Evolutionary conservation across 2,113 vertebrate genomes (phyloP).

Genomic region (Melospiza melodia): DNA sequence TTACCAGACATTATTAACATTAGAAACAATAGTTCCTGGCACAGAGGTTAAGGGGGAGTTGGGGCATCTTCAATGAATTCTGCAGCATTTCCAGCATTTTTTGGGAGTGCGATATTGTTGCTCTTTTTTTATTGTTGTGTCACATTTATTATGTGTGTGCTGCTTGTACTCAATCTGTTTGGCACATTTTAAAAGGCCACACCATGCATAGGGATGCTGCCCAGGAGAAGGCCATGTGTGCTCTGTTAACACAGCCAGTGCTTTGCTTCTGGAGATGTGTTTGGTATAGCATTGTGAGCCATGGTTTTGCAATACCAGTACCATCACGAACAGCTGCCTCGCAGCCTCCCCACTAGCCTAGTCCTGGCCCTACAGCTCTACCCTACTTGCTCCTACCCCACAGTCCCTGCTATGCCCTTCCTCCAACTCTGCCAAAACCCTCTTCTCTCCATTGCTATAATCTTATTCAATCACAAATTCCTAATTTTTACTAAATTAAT

Average conservation of each 20-base stretch:
- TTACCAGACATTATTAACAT: constrained; percentile 15
- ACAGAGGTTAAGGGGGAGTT: not conserved
- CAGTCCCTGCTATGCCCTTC: not conserved
- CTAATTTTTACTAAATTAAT: not conserved
- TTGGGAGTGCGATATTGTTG: not conserved
- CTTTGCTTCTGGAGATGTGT: not conserved
- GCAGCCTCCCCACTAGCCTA: not conserved
- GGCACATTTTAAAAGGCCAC: constrained; percentile 4
- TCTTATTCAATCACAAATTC: not conserved
- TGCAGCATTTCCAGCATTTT: not conserved
- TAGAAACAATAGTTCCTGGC: constrained; percentile 6
- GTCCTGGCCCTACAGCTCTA: not conserved
- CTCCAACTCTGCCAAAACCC: not conserved
- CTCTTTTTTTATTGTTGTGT: not conserved
- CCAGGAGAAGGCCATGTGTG: not conserved
- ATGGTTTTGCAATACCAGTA: not conserved
- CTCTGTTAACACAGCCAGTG: not conserved
- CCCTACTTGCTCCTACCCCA: not conserved
- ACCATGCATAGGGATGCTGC: not conserved
- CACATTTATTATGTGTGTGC: not conserved
- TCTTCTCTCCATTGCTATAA: not conserved
- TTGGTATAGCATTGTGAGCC: not conserved
- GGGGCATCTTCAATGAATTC: constrained; percentile 20
- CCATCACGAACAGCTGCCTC: not conserved
- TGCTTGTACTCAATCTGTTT: not conserved